phyloP scores from a whole-genome alignment of 2,888 invertebrate species.

The Meghimatium bilineatum region DNA sequence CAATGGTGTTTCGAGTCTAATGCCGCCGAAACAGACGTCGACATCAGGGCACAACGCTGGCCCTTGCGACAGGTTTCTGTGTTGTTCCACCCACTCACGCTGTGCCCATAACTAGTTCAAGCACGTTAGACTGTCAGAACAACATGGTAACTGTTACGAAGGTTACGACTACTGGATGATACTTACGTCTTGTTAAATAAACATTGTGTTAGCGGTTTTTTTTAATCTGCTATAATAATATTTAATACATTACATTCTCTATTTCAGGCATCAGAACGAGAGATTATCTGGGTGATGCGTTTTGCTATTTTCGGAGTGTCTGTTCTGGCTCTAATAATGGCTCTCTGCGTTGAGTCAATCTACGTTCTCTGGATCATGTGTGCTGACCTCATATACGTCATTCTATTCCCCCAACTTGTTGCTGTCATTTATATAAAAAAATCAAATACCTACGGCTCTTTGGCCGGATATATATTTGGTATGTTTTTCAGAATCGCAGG shows the following conservation, averaged over 20 bases:
- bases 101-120: no score
- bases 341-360: conserved; percentile 96
- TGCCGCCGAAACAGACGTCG: no score
- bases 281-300: conserved; percentile 93
- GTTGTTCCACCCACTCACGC: no score
- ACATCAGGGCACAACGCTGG: no score
- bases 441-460: conserved; percentile 97
- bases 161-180: no score
- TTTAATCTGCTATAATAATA: no score
- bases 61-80: no score
- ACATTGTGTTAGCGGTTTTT: no score
- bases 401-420: conserved; percentile 96
- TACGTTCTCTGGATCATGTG: conserved; percentile 99
- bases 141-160: no score
- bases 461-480: conserved; percentile 79
- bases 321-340: conserved; percentile 92
- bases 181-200: no score
- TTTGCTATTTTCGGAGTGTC: conserved; percentile 94
- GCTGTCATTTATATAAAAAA: conserved; percentile 97
- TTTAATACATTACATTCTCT: conserved; percentile 16
- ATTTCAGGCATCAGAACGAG: conserved; percentile 93
- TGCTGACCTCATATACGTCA: conserved; percentile 97
- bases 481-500: conserved; percentile 72
- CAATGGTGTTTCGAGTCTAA: no score
- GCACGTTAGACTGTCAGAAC: no score